phyloP scores from a whole-genome alignment of 2,797 vertebrate species.

The Pangasius djambal region DNA sequence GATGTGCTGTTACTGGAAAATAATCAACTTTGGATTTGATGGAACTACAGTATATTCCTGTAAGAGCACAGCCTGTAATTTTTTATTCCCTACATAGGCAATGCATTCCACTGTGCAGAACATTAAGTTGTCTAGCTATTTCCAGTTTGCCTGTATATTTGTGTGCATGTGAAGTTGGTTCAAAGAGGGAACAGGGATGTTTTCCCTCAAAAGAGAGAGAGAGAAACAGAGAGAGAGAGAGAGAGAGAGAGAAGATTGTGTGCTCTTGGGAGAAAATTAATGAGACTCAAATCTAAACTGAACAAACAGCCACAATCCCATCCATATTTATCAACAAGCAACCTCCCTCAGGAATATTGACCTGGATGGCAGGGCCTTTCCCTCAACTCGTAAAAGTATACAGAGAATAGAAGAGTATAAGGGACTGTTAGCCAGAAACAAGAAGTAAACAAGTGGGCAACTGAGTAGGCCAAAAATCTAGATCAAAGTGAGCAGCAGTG shows the following conservation, averaged over 20 bases:
- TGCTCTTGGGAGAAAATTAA: constrained; percentile 52
- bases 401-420: constrained; percentile 23
- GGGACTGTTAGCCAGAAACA: constrained; percentile 18
- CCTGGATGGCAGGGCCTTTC: constrained; percentile 67
- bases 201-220: not conserved
- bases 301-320: constrained; percentile 59
- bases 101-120: not conserved
- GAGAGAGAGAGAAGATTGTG: not conserved
- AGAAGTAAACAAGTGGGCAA: not conserved
- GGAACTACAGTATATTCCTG: not conserved
- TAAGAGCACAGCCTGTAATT: not conserved
- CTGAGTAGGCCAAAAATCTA: not conserved
- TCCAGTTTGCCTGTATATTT: not conserved
- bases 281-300: constrained; percentile 52
- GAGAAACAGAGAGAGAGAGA: not conserved
- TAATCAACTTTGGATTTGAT: not conserved
- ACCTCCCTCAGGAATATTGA: constrained; percentile 67
- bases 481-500: not conserved
- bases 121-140: not conserved
- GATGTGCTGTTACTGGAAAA: not conserved
- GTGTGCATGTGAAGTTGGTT: not conserved
- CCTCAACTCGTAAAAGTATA: constrained; percentile 56
- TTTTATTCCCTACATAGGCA: not conserved
- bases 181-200: not conserved
- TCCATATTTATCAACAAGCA: constrained; percentile 70